A percentile compares a stretch with the other conserved stretches of the same genome.
phyloP scores from a whole-genome alignment of 2,888 invertebrate genomes.

The Lathronympha strigana region DNA sequence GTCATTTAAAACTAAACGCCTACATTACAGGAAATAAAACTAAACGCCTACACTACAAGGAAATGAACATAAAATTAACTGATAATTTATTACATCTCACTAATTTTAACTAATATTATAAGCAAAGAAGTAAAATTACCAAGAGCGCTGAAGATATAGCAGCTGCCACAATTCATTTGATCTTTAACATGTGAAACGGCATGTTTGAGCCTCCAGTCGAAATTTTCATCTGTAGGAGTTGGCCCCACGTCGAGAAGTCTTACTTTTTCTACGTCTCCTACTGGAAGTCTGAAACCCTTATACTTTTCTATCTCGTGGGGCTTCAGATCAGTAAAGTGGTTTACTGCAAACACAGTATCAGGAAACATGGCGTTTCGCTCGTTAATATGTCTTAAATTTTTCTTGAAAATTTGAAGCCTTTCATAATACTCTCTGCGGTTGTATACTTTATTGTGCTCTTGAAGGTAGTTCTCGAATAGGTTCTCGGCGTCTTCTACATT shows the following conservation, averaged over 20 bases:
- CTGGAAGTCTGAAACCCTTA: neutral
- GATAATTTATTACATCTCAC: neutral
- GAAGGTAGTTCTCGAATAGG: neutral
- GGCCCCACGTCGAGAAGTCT: neutral
- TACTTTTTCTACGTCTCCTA: neutral
- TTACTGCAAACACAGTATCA: constrained; percentile 1
- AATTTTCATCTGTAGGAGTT: too few relatives aligned
- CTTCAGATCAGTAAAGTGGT: neutral
- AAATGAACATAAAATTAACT: neutral
- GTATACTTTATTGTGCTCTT: constrained; percentile 5
- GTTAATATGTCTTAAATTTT: constrained; percentile 2
- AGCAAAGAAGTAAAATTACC: constrained; percentile 27
- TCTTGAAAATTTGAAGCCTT: constrained; percentile 14
- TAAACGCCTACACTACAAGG: neutral
- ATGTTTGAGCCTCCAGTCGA: constrained; percentile 1
- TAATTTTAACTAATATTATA: neutral
- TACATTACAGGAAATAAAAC: too few relatives aligned
- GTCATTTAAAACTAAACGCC: too few relatives aligned
- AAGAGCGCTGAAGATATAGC: constrained; percentile 85
- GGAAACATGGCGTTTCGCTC: neutral
- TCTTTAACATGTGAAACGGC: constrained; percentile 11
- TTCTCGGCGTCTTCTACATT: constrained; percentile 6
- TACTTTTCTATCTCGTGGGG: neutral
- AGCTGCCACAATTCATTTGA: constrained; percentile 53
- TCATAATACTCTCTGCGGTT: constrained; percentile 1